phyloP scores from a whole-genome alignment of 2,797 vertebrate genomes.

The Chiroxiphia lanceolata region DNA sequence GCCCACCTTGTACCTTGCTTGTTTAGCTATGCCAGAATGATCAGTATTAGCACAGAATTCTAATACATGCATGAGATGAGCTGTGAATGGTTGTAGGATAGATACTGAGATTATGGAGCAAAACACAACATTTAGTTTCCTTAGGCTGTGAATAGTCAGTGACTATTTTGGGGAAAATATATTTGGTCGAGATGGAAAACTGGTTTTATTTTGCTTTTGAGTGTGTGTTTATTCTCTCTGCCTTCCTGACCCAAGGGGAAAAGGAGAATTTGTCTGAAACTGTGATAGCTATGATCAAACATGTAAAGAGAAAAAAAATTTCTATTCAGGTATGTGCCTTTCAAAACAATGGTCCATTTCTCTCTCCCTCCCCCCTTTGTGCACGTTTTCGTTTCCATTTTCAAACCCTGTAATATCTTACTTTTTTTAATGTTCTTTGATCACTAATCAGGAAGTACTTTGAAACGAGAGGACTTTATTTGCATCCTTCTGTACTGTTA shows the following conservation, averaged over 20 bases:
- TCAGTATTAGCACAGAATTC: neutral
- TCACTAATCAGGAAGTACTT: neutral
- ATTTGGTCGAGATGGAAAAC: neutral
- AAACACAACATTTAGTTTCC: neutral
- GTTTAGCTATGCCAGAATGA: neutral
- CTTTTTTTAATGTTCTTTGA: neutral
- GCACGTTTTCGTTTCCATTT: neutral
- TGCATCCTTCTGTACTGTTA: neutral
- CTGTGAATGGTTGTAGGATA: neutral
- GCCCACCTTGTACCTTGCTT: neutral
- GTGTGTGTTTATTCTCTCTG: neutral
- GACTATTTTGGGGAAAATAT: neutral
- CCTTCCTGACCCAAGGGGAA: neutral
- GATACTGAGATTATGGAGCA: neutral
- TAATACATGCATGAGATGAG: accelerated
- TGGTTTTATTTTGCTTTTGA: neutral
- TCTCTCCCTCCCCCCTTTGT: neutral
- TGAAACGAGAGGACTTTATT: neutral
- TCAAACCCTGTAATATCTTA: neutral
- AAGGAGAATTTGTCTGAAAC: neutral
- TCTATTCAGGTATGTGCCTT: neutral
- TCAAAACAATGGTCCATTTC: neutral
- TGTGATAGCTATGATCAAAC: neutral
- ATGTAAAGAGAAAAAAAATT: neutral
- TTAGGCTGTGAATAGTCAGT: neutral